Conservation (phyloP, 1,140 invertebrate species). For the Atta colombica region DNA sequence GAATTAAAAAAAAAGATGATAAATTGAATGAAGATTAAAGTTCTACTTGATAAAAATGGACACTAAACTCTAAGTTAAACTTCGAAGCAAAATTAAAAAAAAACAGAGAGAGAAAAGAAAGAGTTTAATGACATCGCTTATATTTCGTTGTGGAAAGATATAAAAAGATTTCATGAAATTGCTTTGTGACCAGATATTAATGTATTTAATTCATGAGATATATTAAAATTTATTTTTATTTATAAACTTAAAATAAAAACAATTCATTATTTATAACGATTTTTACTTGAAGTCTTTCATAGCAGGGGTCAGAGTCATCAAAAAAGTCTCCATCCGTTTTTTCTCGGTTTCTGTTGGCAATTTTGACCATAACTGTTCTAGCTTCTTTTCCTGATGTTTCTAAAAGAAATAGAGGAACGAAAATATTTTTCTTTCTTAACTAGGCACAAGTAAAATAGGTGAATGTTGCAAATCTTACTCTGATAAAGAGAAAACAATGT, state of each 20-base stretch:
- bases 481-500: constrained; percentile 92
- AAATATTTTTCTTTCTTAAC: background rate
- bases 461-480: constrained; percentile 77
- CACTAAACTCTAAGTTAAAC: background rate
- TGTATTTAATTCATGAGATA: background rate
- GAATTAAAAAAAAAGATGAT: too few relatives aligned
- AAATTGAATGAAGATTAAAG: too few relatives aligned
- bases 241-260: background rate
- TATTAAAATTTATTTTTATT: background rate
- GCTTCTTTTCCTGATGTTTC: constrained; percentile 88
- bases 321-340: constrained; percentile 79
- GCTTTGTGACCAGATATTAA: background rate
- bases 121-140: background rate
- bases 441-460: background rate
- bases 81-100: background rate
- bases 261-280: background rate
- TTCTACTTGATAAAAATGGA: too few relatives aligned
- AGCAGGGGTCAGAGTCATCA: constrained; percentile 82
- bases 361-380: constrained; percentile 87
- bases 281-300: constrained; percentile 81
- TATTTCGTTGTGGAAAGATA: background rate
- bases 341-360: constrained; percentile 86
- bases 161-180: background rate
- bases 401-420: constrained; percentile 73
- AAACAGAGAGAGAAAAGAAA: background rate